Percentiles rank a stretch among this genome's conserved stretches.
These are phyloP conservation scores for Rhizoglyphus robini DNA, from an alignment of 1,140 invertebrate genomes.

Conservation along the genomic window DNA sequence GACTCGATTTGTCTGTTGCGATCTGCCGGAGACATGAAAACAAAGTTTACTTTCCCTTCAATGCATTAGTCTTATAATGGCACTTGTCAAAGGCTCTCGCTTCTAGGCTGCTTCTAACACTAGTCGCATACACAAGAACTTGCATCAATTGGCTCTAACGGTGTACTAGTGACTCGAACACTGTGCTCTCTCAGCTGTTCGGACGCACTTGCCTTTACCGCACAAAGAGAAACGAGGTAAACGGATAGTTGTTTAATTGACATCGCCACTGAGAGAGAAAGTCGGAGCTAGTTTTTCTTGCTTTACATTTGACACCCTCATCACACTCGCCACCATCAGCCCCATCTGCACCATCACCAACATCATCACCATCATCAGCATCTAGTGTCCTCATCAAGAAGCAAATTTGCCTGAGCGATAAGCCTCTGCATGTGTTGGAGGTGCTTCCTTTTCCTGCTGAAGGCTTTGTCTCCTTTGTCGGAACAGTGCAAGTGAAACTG, in stretches of 20 bases:
- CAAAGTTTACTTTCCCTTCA: too few species aligned
- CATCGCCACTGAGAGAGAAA: not conserved
- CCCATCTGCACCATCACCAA: too few species aligned
- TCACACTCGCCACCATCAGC: too few species aligned
- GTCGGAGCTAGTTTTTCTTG: not conserved
- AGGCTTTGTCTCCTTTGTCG: not conserved
- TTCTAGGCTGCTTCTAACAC: too few species aligned
- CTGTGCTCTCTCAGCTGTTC: too few species aligned
- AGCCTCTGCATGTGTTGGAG: not conserved
- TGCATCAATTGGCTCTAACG: too few species aligned
- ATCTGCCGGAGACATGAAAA: too few species aligned
- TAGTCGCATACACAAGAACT: too few species aligned
- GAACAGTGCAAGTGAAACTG: not conserved
- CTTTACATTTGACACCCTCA: slow-evolving; percentile 10
- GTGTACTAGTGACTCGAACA: too few species aligned
- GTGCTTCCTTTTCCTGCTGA: not conserved
- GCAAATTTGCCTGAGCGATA: not conserved
- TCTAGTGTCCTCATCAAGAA: not conserved
- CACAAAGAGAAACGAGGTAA: slow-evolving; percentile 14
- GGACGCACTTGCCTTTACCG: not conserved
- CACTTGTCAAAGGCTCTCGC: too few species aligned
- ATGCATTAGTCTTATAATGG: too few species aligned
- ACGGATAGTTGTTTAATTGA: slow-evolving; percentile 16
- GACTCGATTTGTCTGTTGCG: too few species aligned
- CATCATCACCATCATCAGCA: not conserved